phyloP scores from a whole-genome alignment of 2,113 vertebrate genomes.

The Progne subis region DNA sequence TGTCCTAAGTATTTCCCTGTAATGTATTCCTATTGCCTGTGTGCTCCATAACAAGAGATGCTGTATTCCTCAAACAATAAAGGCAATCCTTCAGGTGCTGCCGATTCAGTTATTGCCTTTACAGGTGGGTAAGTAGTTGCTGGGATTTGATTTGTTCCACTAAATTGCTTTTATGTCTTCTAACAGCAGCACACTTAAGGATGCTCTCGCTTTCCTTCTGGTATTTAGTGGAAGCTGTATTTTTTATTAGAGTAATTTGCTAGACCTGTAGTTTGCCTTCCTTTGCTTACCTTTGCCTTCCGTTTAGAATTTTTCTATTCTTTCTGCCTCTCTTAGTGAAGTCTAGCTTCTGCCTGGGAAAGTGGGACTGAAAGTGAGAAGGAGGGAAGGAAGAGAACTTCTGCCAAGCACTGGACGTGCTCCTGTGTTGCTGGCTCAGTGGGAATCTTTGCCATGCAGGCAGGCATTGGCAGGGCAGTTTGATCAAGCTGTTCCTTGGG shows the following conservation, averaged over 20 bases:
- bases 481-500: fast-evolving
- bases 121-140: constrained; percentile 6
- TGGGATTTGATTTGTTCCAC: constrained; percentile 38
- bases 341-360: neutral
- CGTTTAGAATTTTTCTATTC: neutral
- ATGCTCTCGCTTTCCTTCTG: constrained; percentile 14
- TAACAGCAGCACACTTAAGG: constrained; percentile 5
- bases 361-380: neutral
- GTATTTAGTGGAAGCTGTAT: neutral
- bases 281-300: neutral
- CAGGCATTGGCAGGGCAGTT: neutral
- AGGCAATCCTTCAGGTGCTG: constrained; percentile 25
- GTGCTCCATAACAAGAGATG: neutral
- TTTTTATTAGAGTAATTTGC: neutral
- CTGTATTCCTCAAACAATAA: constrained; percentile 1
- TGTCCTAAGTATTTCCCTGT: neutral
- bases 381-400: neutral
- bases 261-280: neutral
- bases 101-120: neutral
- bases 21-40: neutral
- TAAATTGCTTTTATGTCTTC: constrained; percentile 39
- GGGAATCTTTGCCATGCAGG: fast-evolving
- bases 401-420: neutral
- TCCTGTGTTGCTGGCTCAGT: fast-evolving
- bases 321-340: neutral